Evolutionary conservation across 2,888 invertebrate genomes (phyloP), one percentile per base, ranked within the genome.

Genomic region (Caenorhabditis plicata): DNA sequence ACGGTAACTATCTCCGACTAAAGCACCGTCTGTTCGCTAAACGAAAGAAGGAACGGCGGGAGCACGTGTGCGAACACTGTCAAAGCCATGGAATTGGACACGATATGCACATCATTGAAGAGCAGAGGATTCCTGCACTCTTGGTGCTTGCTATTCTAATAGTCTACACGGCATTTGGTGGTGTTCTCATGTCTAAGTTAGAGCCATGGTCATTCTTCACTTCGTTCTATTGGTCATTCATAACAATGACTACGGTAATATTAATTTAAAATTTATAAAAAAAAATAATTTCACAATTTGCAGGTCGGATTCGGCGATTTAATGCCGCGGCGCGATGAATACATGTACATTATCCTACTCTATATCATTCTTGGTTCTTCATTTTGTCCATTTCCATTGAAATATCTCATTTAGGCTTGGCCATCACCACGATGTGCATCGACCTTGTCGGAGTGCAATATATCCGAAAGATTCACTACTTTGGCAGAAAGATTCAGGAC

Each of bases 391-490:
- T 5, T 35, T 38, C 13, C 0, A 23, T 5, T 20, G 13, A 29
- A 17, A 17, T 40, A 17, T 19, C 4, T 4, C 33, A 29, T 76
- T 25, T 38, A 73, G 79, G 81, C 5, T 63, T 81, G 29, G 79
- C 81, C 11, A 81, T 81, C 36, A 81, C 81, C 8, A 80, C 80
- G 20, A 80, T 80, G 80, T 81, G 80, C 60, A 81, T 80, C 47
- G 77, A 77, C 44, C 66, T 81, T 35, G 81, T 81, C 33, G 81
- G 81, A 20, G 75, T 81, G 22, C 81, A 81, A 53, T 81, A 81
- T 60, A 80, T 81, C 38, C 57, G 78, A 20, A 81, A 80, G 57
- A 81, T 80, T 44, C 81, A 81, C 55, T 80, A 81, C 51, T 81
- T 80, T 50, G 81, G 81, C 11, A 49, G 81, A 35, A 80, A 80